These are phyloP conservation scores for Plectus sambesii DNA, from an alignment of 1,140 invertebrate species.

Conservation along the genomic window DNA sequence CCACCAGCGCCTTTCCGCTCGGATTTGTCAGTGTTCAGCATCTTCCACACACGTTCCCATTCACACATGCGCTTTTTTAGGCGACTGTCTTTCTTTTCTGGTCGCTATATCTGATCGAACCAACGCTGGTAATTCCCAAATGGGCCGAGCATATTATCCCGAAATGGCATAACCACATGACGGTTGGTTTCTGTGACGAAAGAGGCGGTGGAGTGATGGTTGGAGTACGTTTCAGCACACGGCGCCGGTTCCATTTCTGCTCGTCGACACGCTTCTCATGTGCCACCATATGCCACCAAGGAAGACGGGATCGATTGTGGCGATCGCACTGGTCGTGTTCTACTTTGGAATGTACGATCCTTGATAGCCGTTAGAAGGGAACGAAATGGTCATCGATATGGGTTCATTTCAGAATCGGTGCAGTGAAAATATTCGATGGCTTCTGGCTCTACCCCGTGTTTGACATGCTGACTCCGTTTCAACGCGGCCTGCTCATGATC, in stretches of 20 bases:
- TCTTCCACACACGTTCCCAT: too few species aligned
- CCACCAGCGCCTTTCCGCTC: constrained; percentile 32
- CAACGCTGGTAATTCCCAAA: constrained; percentile 29
- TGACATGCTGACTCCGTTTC: constrained; percentile 20
- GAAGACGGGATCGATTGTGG: constrained; percentile 20
- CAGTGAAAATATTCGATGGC: constrained; percentile 11
- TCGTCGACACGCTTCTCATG: constrained; percentile 46
- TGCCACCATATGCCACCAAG: constrained; percentile 46
- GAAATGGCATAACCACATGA: constrained; percentile 30
- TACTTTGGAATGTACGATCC: constrained; percentile 30
- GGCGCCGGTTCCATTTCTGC: constrained; percentile 44
- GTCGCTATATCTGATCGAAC: constrained; percentile 25
- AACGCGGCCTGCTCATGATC: constrained; percentile 15
- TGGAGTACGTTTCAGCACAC: constrained; percentile 49
- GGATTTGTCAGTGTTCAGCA: constrained; percentile 32
- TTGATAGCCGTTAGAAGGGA: constrained; percentile 12
- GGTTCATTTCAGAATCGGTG: constrained; percentile 20
- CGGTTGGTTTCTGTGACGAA: too few species aligned
- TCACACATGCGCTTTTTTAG: too few species aligned
- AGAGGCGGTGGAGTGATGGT: too few species aligned
- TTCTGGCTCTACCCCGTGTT: constrained; percentile 36
- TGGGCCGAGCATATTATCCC: constrained; percentile 26
- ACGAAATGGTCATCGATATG: background rate
- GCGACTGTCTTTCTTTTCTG: constrained; percentile 22
- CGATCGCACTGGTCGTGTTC: constrained; percentile 19